Evolutionary conservation across 64 coral and sea anemone species (phyloP).

Genomic region (Stichodactyla helianthus): DNA sequence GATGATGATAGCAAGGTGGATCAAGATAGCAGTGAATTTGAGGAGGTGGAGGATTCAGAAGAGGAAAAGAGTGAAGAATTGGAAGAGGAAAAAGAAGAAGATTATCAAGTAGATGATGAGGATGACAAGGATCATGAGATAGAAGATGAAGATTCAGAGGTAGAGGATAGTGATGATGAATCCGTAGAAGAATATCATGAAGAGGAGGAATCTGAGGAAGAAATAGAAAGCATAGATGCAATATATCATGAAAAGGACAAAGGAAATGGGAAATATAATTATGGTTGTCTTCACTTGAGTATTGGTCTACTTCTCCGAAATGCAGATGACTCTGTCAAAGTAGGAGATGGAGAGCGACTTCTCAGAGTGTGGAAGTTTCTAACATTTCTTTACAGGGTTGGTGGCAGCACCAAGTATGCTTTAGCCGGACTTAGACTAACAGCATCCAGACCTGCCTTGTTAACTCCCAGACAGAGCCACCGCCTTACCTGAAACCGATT

Average conservation of each 20-base stretch:
- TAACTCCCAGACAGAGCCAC: slow-evolving; percentile 46
- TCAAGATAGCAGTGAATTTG: not conserved
- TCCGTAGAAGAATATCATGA: not conserved
- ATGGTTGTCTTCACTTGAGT: slow-evolving; percentile 57
- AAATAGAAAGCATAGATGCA: not conserved
- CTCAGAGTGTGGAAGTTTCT: slow-evolving; percentile 64
- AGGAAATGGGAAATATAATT: slow-evolving; percentile 43
- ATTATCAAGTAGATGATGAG: not conserved
- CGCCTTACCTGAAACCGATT: slow-evolving; percentile 57
- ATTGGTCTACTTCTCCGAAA: slow-evolving; percentile 48
- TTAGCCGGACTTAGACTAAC: slow-evolving; percentile 52
- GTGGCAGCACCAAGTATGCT: slow-evolving; percentile 55
- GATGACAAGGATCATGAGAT: not conserved
- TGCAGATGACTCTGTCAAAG: slow-evolving; percentile 75
- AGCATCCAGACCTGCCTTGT: slow-evolving; percentile 44
- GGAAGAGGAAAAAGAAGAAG: not conserved
- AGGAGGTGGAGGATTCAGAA: not conserved
- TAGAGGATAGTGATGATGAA: no score
- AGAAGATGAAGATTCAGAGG: not conserved
- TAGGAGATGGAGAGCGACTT: slow-evolving; percentile 61
- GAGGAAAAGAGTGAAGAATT: not conserved
- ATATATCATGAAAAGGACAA: not conserved
- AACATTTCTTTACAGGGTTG: slow-evolving; percentile 47
- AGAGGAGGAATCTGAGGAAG: not conserved
- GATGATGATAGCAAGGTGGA: not conserved